Evolutionary conservation across 2,888 invertebrate genomes (phyloP), one percentile per base, ranked within the genome.

Genomic region (Crematogaster levior): DNA sequence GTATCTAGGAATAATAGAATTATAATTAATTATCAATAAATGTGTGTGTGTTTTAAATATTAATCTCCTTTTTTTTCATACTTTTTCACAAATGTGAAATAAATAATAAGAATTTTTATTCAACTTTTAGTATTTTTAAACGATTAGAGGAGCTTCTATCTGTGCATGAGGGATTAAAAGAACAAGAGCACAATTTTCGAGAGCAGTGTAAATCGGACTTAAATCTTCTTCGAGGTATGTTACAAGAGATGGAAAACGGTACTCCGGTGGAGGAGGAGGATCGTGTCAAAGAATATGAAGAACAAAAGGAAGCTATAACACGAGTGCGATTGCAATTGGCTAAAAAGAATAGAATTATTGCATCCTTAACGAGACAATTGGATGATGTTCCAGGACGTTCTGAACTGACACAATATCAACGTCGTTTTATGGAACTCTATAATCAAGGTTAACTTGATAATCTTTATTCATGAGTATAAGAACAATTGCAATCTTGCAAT

Each of bases 381-480:
- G 99, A 99, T 93, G 98, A 98, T 91, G 97, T 99, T 80, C 99
- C 99, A 0, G 97, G 98, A 46, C 96, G 98, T 83, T 98, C 98
- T 0, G 99, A 99, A 94, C 95, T 99, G 75, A 96, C 98, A 74
- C 99, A 99, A 93, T 99, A 99, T 94, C 99, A 99, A 94, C 96
- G 98, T 91, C 95, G 99, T 90, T 99, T 99, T 94, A 96, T 99
- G 91, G 99, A 99, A 95, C 96, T 99, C 10, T 99, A 99, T 93
- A 98, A 98, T 95, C 99, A 98, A 96, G 97, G 97, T 97, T 93
- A 75, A 68, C 40, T 37, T 9, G 40, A 46, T 70, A 43, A 34
- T 77, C 77, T 66, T 63, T 37, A 58, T 48, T 56, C 9, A 12
- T 4, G n/a, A 34, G 65, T 9, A 37, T 58, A 43, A 34, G 0